These are phyloP conservation scores for Poecile atricapillus DNA, from an alignment of 2,113 vertebrate species.

Conservation along the genomic window DNA sequence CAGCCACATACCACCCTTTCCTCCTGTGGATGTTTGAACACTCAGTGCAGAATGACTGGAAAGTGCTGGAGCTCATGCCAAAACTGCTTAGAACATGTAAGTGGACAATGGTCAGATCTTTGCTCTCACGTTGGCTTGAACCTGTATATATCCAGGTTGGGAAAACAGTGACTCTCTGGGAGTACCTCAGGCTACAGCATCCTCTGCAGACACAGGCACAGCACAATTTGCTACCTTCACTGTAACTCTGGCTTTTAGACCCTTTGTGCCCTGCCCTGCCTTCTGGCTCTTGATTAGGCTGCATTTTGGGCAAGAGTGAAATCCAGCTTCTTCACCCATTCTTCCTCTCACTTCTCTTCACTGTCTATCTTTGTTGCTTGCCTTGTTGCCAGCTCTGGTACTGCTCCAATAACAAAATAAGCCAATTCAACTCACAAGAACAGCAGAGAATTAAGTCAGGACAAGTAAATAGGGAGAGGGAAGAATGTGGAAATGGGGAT, in stretches of 20 bases:
- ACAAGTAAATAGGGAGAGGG: background rate
- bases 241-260: background rate
- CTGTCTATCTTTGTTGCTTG: background rate
- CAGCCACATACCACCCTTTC: background rate
- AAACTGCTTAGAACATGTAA: background rate
- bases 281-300: background rate
- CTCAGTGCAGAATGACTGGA: background rate
- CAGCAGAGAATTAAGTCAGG: background rate
- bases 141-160: background rate
- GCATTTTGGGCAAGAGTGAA: background rate
- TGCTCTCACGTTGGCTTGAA: background rate
- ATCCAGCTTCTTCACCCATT: background rate
- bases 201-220: background rate
- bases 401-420: background rate
- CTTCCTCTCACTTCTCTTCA: background rate
- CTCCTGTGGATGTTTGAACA: background rate
- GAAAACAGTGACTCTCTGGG: background rate
- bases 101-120: background rate
- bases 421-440: background rate
- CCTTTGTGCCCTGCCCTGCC: accelerated
- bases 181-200: background rate
- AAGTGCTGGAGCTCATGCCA: background rate
- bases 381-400: background rate
- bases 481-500: background rate
- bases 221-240: background rate